These are phyloP conservation scores for Pocillopora grandis DNA, from an alignment of 92 coral and sea anemone species.

Conservation along the genomic window DNA sequence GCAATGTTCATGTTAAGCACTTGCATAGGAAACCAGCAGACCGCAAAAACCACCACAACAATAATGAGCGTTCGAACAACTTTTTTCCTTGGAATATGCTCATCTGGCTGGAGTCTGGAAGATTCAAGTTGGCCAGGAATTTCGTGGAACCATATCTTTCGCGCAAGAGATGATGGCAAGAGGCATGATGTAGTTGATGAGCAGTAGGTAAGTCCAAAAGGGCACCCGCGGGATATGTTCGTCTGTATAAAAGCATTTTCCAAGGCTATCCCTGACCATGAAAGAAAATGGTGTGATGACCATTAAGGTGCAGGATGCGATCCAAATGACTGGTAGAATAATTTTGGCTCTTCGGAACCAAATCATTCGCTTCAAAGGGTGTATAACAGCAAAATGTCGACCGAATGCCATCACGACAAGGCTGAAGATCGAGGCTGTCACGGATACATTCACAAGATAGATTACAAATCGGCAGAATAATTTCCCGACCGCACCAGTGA, in stretches of 20 bases:
- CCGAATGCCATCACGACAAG: not conserved
- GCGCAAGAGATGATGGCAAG: not conserved
- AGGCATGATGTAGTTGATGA: not conserved
- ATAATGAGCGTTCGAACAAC: conserved; percentile 9
- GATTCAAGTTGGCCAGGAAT: not conserved
- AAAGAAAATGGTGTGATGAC: not conserved
- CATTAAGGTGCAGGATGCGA: not conserved
- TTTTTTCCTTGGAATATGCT: not conserved
- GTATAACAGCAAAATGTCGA: not conserved
- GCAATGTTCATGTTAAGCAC: not conserved
- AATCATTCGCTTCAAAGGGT: not conserved
- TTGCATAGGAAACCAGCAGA: not conserved
- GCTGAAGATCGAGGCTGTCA: not conserved
- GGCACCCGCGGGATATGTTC: not conserved
- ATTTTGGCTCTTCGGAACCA: not conserved
- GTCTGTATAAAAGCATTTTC: not conserved
- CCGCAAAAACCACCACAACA: not conserved
- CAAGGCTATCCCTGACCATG: not conserved
- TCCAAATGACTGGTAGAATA: not conserved
- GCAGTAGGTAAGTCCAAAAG: not conserved
- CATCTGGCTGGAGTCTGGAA: not conserved
- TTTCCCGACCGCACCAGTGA: not conserved
- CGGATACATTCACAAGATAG: not conserved
- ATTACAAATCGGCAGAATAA: not conserved
- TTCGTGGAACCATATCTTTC: not conserved